Conservation (phyloP, 2,113 vertebrate genomes). For the Ptyas mucosa region DNA sequence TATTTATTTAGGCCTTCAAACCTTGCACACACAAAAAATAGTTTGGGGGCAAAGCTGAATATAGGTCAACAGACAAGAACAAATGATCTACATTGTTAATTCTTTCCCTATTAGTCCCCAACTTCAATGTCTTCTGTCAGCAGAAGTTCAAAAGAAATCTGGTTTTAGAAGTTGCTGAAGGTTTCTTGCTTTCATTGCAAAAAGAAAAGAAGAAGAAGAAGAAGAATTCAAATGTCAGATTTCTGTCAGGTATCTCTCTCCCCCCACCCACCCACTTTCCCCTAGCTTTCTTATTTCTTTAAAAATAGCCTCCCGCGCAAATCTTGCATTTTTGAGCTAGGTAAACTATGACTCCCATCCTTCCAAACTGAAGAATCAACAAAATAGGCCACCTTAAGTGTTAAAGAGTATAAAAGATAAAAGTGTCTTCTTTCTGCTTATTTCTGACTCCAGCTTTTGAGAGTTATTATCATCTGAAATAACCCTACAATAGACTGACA, state of each 20-base stretch:
- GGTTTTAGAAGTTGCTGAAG: neutral
- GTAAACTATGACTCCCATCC: neutral
- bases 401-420: conserved; percentile 20
- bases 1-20: neutral
- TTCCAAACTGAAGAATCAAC: neutral
- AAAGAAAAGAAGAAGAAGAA: neutral
- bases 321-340: neutral
- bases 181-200: conserved; percentile 6
- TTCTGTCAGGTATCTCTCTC: neutral
- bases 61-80: conserved; percentile 16
- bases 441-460: neutral
- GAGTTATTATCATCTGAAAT: neutral
- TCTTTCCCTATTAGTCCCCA: neutral
- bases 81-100: conserved; percentile 11
- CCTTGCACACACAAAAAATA: conserved; percentile 2
- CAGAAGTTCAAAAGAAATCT: conserved; percentile 21
- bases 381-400: conserved; percentile 2
- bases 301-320: neutral
- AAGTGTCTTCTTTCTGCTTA: conserved; percentile 17
- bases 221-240: conserved; percentile 13
- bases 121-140: neutral
- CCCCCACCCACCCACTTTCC: neutral
- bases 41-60: conserved; percentile 22
- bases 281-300: neutral
- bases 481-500: conserved; percentile 13